Evolutionary conservation across 1,140 invertebrate genomes (phyloP), one percentile per base, ranked within the genome.

Genomic region (Parasteatoda tepidariorum): DNA sequence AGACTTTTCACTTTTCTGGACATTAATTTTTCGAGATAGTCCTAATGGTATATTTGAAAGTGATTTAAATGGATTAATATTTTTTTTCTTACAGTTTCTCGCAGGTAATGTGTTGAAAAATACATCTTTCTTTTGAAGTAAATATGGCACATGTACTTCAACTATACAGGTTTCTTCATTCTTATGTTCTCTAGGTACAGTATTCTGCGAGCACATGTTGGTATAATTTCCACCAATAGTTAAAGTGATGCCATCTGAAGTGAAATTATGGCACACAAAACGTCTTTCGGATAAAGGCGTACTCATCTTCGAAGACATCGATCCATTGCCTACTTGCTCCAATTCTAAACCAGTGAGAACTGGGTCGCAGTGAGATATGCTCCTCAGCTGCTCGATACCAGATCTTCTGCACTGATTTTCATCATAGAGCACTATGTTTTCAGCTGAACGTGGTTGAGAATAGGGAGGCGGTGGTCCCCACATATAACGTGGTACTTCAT

Each of bases 381-480:
- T 30, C 15, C 59, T 34, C 5, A 81, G 11, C 28, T 73, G 66
- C 33, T 70, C 54, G 9, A 82, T 38, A 4, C 55, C 78, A 67
- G 75, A 67, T 34, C 66, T 18, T 15, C 78, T 62, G 55, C 28
- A 61, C n/a, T 61, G 66, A 7, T 54, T 70, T 38, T 81, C 76
- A 26, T 33, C 26, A 38, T 81, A 81, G 87, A 88, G 33, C 86
- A 86, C 85, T 87, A 86, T 54, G 54, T 87, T 88, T 71, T 87
- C 87, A 2, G 84, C 61, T 26, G 87, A 88, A 0, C 85, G 84
- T 31, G 93, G 93, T 86, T 93, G 93, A 67, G 93, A 93, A 86
- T 94, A 94, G 0, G 93, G 93, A 2, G 93, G 93, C 13, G 93
- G 93, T 18, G 93, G 93, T 22, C 93, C 93, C 93, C 93, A 94